Base-by-base conservation (phyloP, 1,140 invertebrate species). In the Neotoxoptera formosana region DNA sequence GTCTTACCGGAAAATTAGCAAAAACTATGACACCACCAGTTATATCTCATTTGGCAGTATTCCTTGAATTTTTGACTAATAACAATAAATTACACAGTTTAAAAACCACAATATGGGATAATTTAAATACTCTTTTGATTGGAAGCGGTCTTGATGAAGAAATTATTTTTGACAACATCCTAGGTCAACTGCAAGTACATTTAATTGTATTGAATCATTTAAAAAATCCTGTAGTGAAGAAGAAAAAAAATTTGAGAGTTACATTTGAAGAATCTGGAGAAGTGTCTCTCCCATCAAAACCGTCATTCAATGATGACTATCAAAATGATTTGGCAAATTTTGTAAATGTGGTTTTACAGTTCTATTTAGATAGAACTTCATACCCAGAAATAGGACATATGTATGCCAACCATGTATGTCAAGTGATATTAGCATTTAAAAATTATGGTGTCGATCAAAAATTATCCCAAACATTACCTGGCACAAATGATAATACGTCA, bases 21-120 rank as follows among this genome's bases (percentile, higher is more conserved):
- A 93, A 93, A 93, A 84, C 47, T 7, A 93, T 93, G 91, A 56
- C 91, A 56, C 91, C 91, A 0, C 91, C 91, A 51, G 91, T 93
- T 53, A 86, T 93, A 56, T 93, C 91, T 53, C 91, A 93, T 84
- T 86, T 93, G n/a, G 48, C 91, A 21, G 14, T 93, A 86, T 51
- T 93, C 7, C 48, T 93, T 9, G 81, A 93, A 51, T 81, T 93
- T 86, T 93, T 93, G 23, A 56, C 48, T 20, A 93, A 53, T n/a
- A 51, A 91, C 21, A 36, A 84, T 86, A 30, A 36, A 45, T 93
- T 93, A 36, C 4, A 83, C 9, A 84, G 23, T 93, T 86, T 93
- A 41, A 93, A 93, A 23, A 48, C 23, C 7, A 45, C 23, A 30
- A 86, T 93, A 41, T 93, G 91, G 91, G 45, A 56, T 93, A 41